Evolutionary conservation across 2,113 vertebrate species (phyloP), one percentile per base, ranked within the genome.

Genomic region (Smithornis capensis): DNA sequence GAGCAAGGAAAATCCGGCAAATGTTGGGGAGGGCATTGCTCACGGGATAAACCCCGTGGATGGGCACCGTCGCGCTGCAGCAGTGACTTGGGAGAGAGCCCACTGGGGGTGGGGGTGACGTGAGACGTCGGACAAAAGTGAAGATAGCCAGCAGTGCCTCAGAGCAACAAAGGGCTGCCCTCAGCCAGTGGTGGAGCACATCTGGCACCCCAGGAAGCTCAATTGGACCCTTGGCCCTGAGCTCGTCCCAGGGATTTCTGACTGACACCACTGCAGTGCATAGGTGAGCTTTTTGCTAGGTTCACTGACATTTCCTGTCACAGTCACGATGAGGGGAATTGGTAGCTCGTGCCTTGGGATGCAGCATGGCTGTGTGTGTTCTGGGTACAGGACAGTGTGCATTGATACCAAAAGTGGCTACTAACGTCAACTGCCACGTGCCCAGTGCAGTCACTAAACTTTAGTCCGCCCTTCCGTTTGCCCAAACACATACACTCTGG

Each of bases 131-230:
- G 96, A 97, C 96, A 97, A 97, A 97, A 97, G 96, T 90, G 97
- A 97, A 97, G 97, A 97, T 97, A 97, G 97, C 96, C 97, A 97
- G 95, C 95, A 97, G 96, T 97, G 96, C 96, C 85, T 96, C 97
- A 89, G 95, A 97, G 71, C 95, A 96, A 93, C 95, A 95, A 96
- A 97, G 82, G 96, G 95, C 96, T 95, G 95, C 97, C 94, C 90
- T 94, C 97, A 97, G 94, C 96, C 97, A 97, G 97, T 97, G 97
- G 95, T 97, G 97, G 97, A 97, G 94, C 96, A 97, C 96, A 96
- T 97, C 97, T 97, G 96, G 76, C 96, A 97, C 96, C 96, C 93
- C 96, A 97, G 97, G 97, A 97, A 96, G 95, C 95, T 96, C 97
- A 91, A 93, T 91, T 97, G 97, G 97, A 97, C 95, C 62, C 90